phyloP scores from a whole-genome alignment of 2,797 vertebrate genomes.

The Acestrorhynchus altus region DNA sequence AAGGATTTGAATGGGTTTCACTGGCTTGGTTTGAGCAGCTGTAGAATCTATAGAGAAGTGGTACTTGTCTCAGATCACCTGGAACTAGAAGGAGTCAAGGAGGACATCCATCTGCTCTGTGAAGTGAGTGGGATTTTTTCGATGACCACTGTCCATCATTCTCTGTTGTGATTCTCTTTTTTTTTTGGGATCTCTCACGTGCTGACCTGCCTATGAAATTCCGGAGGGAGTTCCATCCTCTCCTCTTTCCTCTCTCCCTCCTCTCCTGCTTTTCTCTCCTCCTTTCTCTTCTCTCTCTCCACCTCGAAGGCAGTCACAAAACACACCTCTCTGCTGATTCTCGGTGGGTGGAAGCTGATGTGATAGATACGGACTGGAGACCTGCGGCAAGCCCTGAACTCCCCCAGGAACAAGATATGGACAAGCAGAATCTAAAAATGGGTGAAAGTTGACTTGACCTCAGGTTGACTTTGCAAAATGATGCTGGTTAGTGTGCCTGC shows the following conservation, averaged over 20 bases:
- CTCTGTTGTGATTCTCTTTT: slow-evolving; percentile 1
- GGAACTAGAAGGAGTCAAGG: slow-evolving; percentile 7
- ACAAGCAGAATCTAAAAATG: slow-evolving; percentile 28
- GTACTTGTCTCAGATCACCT: not conserved
- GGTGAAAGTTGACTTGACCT: slow-evolving; percentile 42
- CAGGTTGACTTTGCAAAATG: slow-evolving; percentile 37
- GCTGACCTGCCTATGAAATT: slow-evolving; percentile 75
- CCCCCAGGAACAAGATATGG: slow-evolving; percentile 33
- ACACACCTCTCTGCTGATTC: slow-evolving; percentile 38
- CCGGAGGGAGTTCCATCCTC: slow-evolving; percentile 69
- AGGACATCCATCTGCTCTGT: slow-evolving; percentile 27
- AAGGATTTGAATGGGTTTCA: not conserved
- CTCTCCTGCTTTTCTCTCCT: slow-evolving; percentile 63
- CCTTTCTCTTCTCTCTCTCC: slow-evolving; percentile 58
- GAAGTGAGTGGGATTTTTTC: not conserved
- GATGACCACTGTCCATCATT: slow-evolving; percentile 4
- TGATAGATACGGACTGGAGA: slow-evolving; percentile 23
- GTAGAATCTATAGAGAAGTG: not conserved
- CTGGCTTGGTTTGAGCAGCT: not conserved
- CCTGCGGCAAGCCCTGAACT: slow-evolving; percentile 33
- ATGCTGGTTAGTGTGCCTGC: slow-evolving; percentile 15
- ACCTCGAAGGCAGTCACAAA: slow-evolving; percentile 37
- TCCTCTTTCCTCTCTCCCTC: slow-evolving; percentile 65
- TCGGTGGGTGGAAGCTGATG: slow-evolving; percentile 35
- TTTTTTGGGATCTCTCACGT: slow-evolving; percentile 36